Conservation (phyloP, 2,113 vertebrate species). For the Bagarius yarrelli region DNA sequence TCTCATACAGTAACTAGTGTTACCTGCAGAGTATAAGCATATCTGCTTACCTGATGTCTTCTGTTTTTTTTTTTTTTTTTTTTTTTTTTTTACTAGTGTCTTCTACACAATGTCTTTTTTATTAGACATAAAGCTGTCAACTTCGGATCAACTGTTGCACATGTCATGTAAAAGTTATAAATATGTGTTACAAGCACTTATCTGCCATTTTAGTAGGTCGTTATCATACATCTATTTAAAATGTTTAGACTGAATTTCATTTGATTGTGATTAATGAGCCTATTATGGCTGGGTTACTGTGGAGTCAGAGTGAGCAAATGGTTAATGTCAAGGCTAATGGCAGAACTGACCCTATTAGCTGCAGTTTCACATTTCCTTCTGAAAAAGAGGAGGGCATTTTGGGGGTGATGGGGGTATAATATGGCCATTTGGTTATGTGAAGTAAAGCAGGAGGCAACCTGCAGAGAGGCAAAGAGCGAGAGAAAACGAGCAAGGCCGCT, state of each 20-base stretch:
- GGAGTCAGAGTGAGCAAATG: conserved; percentile 27
- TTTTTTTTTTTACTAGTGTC: background rate
- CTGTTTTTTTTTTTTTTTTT: background rate
- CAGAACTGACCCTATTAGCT: conserved; percentile 44
- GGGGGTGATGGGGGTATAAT: conserved; percentile 30
- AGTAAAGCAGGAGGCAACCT: conserved; percentile 40
- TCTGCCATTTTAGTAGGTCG: conserved; percentile 3
- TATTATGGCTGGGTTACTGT: conserved; percentile 29
- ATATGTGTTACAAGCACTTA: background rate
- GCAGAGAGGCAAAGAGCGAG: conserved; percentile 23
- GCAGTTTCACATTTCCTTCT: conserved; percentile 37
- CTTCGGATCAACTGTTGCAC: background rate
- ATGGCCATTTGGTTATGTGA: conserved; percentile 36
- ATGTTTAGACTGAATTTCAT: conserved; percentile 9
- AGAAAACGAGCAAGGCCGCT: conserved; percentile 14
- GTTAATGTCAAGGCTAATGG: conserved; percentile 45
- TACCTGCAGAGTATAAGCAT: conserved; percentile 35
- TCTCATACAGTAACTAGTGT: conserved; percentile 24
- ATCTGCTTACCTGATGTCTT: background rate
- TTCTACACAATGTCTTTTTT: background rate
- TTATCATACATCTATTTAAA: conserved; percentile 8
- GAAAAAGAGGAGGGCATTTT: conserved; percentile 37
- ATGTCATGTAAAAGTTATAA: conserved; percentile 18
- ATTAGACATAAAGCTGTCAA: background rate
- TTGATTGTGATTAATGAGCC: conserved; percentile 33